Evolutionary conservation across 2,113 vertebrate genomes (phyloP).

Genomic region (Physeter macrocephalus): DNA sequence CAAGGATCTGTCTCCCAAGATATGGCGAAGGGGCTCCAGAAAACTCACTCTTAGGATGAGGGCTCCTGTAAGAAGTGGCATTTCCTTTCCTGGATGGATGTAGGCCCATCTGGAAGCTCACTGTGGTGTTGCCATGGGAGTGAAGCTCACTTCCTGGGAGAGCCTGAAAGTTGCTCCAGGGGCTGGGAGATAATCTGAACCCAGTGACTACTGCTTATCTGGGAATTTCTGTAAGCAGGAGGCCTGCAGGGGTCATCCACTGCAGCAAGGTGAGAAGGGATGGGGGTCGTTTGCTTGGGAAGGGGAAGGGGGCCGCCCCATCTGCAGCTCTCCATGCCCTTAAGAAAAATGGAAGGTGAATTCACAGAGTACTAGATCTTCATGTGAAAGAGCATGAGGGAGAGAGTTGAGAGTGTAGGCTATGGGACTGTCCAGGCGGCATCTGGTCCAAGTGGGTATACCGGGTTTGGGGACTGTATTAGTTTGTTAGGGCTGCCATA

Average conservation of each 20-base stretch:
- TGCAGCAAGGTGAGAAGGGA: neutral
- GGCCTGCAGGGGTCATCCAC: neutral
- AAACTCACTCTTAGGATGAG: neutral
- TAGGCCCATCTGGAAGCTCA: neutral
- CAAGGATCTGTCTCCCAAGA: neutral
- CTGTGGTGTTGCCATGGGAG: too few species aligned
- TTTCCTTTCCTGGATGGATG: neutral
- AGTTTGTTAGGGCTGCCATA: neutral
- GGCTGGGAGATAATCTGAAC: neutral
- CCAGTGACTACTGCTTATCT: neutral
- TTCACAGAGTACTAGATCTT: neutral
- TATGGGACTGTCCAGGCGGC: neutral
- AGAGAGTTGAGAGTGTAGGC: neutral
- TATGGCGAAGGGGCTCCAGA: neutral
- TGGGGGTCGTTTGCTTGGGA: neutral
- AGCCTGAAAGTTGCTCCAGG: neutral
- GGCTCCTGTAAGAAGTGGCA: neutral
- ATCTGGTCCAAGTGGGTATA: neutral
- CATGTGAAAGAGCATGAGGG: neutral
- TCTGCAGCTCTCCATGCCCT: neutral
- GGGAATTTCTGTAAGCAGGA: neutral
- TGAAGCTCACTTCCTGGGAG: neutral
- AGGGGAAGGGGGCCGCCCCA: neutral
- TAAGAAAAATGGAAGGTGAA: neutral
- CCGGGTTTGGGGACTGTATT: neutral